Conservation (phyloP, 2,113 vertebrate genomes). For the Xyliphius kryptos region DNA sequence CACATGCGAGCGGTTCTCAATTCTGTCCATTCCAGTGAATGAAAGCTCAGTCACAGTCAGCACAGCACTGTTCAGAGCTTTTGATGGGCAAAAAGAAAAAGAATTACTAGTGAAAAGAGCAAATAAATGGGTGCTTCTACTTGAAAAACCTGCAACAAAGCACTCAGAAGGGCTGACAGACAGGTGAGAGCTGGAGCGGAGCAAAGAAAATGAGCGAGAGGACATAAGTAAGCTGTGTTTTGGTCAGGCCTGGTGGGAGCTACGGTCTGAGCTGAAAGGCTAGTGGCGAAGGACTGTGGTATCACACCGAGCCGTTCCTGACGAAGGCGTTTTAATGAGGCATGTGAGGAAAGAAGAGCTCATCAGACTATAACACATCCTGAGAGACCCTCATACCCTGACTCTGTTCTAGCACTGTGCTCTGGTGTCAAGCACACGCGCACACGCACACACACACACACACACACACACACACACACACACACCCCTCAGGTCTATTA, state of each 20-base stretch:
- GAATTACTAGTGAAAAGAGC: constrained; percentile 87
- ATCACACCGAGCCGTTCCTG: constrained; percentile 86
- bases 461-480: too few relatives aligned
- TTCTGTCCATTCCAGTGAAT: constrained; percentile 67
- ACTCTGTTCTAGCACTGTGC: neutral
- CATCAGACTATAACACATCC: constrained; percentile 90
- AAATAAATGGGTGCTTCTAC: constrained; percentile 96
- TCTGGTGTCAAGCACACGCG: constrained; percentile 1
- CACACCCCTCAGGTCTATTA: neutral
- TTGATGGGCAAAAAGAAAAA: constrained; percentile 71
- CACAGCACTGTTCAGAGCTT: constrained; percentile 75
- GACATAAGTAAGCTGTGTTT: constrained; percentile 77
- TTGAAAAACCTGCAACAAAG: constrained; percentile 87
- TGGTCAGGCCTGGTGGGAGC: constrained; percentile 88
- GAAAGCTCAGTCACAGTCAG: constrained; percentile 69
- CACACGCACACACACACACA: constrained; percentile 4
- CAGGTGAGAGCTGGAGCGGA: constrained; percentile 24
- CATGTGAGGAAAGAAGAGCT: constrained; percentile 62
- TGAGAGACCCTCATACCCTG: constrained; percentile 54
- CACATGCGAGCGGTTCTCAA: neutral
- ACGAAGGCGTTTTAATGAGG: constrained; percentile 98
- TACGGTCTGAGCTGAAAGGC: constrained; percentile 67
- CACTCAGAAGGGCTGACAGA: constrained; percentile 68
- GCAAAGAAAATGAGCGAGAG: constrained; percentile 26
- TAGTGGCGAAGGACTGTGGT: constrained; percentile 80